These are phyloP conservation scores for Leptatherina wallacei DNA, from an alignment of 2,797 vertebrate species.

Conservation along the genomic window DNA sequence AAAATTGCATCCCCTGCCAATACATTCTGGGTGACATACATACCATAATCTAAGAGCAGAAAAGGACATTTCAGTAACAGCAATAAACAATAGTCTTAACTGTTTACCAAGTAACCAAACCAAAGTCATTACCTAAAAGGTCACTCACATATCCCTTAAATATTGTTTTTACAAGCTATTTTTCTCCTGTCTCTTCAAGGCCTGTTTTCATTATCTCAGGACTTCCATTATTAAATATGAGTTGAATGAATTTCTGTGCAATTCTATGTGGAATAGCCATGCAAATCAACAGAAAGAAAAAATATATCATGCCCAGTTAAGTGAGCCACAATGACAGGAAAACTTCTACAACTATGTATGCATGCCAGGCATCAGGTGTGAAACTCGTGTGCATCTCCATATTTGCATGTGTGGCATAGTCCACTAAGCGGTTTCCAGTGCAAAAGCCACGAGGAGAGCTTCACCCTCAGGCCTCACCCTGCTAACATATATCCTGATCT, in stretches of 20 bases:
- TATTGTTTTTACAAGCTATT: not conserved
- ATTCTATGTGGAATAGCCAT: too few species aligned
- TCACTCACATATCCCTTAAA: not conserved
- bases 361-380: constrained; percentile 27
- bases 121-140: not conserved
- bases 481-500: constrained; percentile 56
- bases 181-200: not conserved
- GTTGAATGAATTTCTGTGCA: too few species aligned
- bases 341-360: not conserved
- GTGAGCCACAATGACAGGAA: not conserved
- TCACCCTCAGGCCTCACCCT: constrained; percentile 54
- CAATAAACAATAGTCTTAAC: not conserved
- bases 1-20: not conserved
- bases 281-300: too few species aligned
- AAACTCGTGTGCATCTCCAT: constrained; percentile 7
- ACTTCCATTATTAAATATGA: too few species aligned
- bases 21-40: not conserved
- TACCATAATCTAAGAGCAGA: not conserved
- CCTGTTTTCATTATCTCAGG: too few species aligned
- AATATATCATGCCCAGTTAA: too few species aligned
- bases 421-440: constrained; percentile 46
- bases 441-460: constrained; percentile 43
- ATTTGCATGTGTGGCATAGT: constrained; percentile 16
- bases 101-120: not conserved
- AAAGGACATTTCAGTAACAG: not conserved